Percentiles rank a stretch among this genome's conserved stretches.
Evolutionary conservation across 2,113 vertebrate genomes (phyloP).

Genomic region (Cryptomyrus ogoouensis): DNA sequence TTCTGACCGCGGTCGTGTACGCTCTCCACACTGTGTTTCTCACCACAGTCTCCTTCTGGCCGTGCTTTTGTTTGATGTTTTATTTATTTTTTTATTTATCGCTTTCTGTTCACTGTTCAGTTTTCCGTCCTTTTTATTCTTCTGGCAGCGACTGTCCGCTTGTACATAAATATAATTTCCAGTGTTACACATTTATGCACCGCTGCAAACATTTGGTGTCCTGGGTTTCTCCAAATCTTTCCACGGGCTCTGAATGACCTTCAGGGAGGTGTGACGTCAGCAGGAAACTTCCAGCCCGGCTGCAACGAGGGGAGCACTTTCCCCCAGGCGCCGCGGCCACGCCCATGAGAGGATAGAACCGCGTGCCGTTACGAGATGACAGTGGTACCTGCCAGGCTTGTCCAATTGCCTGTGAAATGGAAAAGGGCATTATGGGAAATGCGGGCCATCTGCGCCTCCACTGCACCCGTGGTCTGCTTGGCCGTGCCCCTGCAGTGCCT

Average conservation of each 20-base stretch:
- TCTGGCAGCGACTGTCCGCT: background rate
- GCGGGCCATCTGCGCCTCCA: background rate
- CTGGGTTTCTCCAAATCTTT: background rate
- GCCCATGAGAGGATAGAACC: background rate
- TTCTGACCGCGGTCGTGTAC: too few relatives aligned
- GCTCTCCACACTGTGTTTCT: background rate
- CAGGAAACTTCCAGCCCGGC: background rate
- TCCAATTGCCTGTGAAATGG: constrained; percentile 2
- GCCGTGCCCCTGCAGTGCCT: background rate
- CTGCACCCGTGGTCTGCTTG: background rate
- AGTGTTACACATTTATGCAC: background rate
- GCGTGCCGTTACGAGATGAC: background rate
- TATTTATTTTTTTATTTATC: background rate
- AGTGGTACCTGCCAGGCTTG: background rate
- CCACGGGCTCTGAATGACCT: background rate
- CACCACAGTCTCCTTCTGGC: background rate
- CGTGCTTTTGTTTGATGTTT: background rate
- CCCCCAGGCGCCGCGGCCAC: background rate
- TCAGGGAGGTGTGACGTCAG: background rate
- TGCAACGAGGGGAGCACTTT: background rate
- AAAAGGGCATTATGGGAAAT: constrained; percentile 1
- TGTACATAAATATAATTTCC: background rate
- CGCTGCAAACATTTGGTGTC: background rate
- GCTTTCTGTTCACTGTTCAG: background rate
- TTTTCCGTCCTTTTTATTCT: background rate